phyloP scores from a whole-genome alignment of 2,797 vertebrate species.

The Capromys pilorides region DNA sequence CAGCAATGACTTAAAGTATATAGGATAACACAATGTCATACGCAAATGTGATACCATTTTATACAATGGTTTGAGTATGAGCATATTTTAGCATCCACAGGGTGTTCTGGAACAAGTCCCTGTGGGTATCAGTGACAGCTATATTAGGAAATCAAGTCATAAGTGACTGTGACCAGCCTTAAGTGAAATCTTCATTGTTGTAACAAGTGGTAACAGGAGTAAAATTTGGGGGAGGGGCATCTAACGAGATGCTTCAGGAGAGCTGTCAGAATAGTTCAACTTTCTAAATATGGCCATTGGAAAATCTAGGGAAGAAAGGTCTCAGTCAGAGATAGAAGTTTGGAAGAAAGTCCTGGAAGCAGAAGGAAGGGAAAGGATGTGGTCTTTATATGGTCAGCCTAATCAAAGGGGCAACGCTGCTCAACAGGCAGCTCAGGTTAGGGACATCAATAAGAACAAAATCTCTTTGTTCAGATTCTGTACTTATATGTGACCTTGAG shows the following conservation, averaged over 20 bases:
- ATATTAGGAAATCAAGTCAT: conserved; percentile 27
- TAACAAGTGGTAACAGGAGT: background rate
- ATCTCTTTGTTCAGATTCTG: conserved; percentile 25
- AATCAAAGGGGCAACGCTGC: background rate
- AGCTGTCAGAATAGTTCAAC: background rate
- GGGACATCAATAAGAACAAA: conserved; percentile 6
- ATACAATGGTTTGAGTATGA: background rate
- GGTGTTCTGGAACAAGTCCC: background rate
- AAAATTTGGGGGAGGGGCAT: background rate
- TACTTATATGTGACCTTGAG: conserved; percentile 8
- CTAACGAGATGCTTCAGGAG: background rate
- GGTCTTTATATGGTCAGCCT: conserved; percentile 25
- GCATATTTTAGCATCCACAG: background rate
- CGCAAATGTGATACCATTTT: background rate
- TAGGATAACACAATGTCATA: background rate
- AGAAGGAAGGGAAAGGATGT: conserved; percentile 1
- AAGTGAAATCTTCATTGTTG: background rate
- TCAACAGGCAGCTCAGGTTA: background rate
- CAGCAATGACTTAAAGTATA: background rate
- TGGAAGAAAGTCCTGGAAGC: conserved; percentile 50
- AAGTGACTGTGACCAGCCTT: background rate
- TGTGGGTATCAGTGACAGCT: background rate
- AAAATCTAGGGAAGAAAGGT: conserved; percentile 31
- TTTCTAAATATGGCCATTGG: conserved; percentile 22
- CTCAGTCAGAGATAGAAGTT: conserved; percentile 59